phyloP scores from a whole-genome alignment of 2,888 invertebrate species.

The Ormyrus nitidulus region DNA sequence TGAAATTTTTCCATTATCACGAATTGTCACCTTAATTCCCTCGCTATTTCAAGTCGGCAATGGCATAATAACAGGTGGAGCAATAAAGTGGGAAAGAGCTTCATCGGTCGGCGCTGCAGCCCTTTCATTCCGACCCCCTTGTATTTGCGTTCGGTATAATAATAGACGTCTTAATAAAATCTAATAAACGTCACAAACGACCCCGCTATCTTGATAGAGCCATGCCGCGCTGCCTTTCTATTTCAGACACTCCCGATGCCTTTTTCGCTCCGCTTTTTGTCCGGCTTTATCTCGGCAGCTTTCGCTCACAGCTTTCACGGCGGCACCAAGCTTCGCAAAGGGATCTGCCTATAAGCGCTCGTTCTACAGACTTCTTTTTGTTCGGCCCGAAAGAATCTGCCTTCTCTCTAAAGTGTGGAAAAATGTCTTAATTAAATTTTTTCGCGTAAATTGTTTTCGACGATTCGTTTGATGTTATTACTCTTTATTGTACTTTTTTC shows the following conservation, averaged over 20 bases:
- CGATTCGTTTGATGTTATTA: too few species aligned
- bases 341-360: too few species aligned
- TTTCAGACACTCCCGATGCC: background rate
- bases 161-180: constrained; percentile 72
- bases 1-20: too few species aligned
- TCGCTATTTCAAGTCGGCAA: background rate
- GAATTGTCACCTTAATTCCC: too few species aligned
- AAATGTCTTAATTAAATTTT: too few species aligned
- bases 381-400: too few species aligned
- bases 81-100: constrained; percentile 14
- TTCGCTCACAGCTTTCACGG: too few species aligned
- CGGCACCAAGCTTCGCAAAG: too few species aligned
- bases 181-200: constrained; percentile 73
- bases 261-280: background rate
- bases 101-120: constrained; percentile 49
- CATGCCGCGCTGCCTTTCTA: background rate
- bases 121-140: constrained; percentile 51
- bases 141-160: constrained; percentile 66
- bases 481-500: too few species aligned
- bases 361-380: too few species aligned
- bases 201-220: constrained; percentile 58
- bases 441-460: too few species aligned
- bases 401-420: too few species aligned
- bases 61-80: constrained; percentile 43
- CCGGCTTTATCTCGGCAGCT: background rate